Base-by-base conservation (phyloP, 2,113 vertebrate species). In the Entelurus aequoreus region DNA sequence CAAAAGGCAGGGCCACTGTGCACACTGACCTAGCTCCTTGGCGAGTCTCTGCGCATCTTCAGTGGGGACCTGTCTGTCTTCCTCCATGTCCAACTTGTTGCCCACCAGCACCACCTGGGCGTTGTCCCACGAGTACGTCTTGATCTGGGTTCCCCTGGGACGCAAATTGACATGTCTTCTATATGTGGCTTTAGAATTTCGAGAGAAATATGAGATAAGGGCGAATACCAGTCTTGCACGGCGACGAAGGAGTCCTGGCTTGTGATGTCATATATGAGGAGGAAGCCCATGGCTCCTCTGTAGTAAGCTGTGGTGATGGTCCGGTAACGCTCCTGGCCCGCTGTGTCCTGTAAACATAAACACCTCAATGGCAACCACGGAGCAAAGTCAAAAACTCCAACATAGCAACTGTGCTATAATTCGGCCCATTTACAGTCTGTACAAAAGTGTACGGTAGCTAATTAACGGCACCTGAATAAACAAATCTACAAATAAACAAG, bases 291-390 rank as follows among this genome's bases (percentile, higher is more conserved):
- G 61, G 92, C 92, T 36, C 92, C 92, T 59, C 92, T 81, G 86
- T 94, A 94, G 64, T 94, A 94, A 0, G 92, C 92, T 4, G 92
- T 94, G 51, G 92, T 93, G 72, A 94, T 94, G 59, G 92, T 94
- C 13, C 92, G 83, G 74, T 94, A 94, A 8, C 92, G 86, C 68
- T 94, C 92, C 76, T 93, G 92, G 1, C 92, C 92, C 0, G 92
- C 92, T 1, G 92, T 94, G 86, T 94, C 92, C 92, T 94, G 77
- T 28, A 59, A 69, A 75, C 52, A 82, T 38, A 65, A 1, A 6
- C 21, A 38, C 40, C 5, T 38, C 14, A 47, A 16, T 1, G 36
- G 10, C 28, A 28, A 28, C 28, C 3, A 28, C 28, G 28, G 28
- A 2, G 28, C 4, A 46, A 46, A 46, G 42, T 46, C 42, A 6